phyloP scores from a whole-genome alignment of 2,888 invertebrate genomes.

The Caenorhabditis panamensis region DNA sequence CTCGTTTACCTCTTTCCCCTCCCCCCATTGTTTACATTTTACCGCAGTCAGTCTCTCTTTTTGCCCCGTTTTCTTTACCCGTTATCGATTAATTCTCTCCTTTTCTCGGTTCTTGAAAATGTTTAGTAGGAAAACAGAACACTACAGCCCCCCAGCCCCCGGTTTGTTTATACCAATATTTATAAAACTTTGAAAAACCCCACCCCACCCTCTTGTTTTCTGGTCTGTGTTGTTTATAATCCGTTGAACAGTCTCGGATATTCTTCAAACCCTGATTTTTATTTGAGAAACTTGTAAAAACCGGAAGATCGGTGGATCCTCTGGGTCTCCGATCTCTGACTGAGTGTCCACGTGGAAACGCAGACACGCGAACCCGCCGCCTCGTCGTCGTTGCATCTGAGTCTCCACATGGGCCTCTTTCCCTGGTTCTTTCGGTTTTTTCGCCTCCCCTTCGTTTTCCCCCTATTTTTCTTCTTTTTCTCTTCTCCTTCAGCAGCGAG shows the following conservation, averaged over 20 bases:
- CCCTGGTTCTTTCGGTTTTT: not conserved
- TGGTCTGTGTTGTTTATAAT: not conserved
- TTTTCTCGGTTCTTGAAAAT: not conserved
- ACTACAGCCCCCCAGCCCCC: too few relatives aligned
- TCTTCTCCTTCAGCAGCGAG: not conserved
- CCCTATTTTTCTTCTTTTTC: too few relatives aligned
- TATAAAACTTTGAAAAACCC: not conserved
- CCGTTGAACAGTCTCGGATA: constrained; percentile 17
- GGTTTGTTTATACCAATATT: not conserved
- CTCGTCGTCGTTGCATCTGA: not conserved
- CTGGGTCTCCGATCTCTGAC: constrained; percentile 21
- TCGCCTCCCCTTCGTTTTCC: constrained; percentile 2
- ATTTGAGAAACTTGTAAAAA: too few relatives aligned
- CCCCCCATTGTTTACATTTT: constrained; percentile 42
- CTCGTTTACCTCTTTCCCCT: constrained; percentile 2
- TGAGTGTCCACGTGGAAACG: constrained; percentile 23
- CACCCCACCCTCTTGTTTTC: not conserved
- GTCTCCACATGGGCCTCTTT: not conserved
- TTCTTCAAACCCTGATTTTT: too few relatives aligned
- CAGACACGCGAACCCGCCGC: not conserved
- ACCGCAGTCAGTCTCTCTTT: constrained; percentile 35
- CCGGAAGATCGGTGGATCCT: too few relatives aligned
- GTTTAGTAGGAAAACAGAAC: constrained; percentile 6
- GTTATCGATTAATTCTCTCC: constrained; percentile 25
- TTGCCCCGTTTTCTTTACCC: not conserved